Evolutionary conservation across 1,140 invertebrate genomes (phyloP).

Genomic region (Drosophila sproati): DNA sequence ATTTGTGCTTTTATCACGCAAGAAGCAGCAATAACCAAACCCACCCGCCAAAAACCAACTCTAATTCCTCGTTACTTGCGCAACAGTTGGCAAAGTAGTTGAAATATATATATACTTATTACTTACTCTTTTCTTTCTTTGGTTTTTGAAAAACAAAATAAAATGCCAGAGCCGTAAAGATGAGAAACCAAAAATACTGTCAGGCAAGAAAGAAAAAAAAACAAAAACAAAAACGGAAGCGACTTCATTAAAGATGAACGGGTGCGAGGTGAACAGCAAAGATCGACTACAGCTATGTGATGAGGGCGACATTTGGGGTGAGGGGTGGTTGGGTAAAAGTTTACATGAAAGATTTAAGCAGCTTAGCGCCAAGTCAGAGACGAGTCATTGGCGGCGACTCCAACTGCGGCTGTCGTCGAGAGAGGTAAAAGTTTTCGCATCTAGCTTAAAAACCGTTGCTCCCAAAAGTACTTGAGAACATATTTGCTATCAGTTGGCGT

Average conservation of each 20-base stretch:
- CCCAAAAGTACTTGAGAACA: constrained; percentile 77
- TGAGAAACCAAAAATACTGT: constrained; percentile 19
- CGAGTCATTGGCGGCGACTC: constrained; percentile 42
- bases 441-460: constrained; percentile 78
- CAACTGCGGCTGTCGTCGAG: constrained; percentile 39
- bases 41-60: too few species aligned
- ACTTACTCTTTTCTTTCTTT: constrained; percentile 25
- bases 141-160: constrained; percentile 61
- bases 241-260: constrained; percentile 72
- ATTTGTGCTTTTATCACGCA: constrained; percentile 77
- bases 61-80: constrained; percentile 8
- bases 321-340: constrained; percentile 50
- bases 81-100: constrained; percentile 67
- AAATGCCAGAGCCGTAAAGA: constrained; percentile 40
- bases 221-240: constrained; percentile 50
- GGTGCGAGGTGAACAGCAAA: constrained; percentile 40
- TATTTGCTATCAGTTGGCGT: constrained; percentile 82
- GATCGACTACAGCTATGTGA: constrained; percentile 62
- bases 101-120: constrained; percentile 34
- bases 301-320: neutral
- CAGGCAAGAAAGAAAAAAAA: constrained; percentile 12
- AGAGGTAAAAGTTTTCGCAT: constrained; percentile 77
- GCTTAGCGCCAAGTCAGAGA: constrained; percentile 75
- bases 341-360: constrained; percentile 80
- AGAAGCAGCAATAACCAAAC: constrained; percentile 39